phyloP scores from a whole-genome alignment of 37 sponge, comb jelly and placozoan species.

The Dysidea cf. avara region DNA sequence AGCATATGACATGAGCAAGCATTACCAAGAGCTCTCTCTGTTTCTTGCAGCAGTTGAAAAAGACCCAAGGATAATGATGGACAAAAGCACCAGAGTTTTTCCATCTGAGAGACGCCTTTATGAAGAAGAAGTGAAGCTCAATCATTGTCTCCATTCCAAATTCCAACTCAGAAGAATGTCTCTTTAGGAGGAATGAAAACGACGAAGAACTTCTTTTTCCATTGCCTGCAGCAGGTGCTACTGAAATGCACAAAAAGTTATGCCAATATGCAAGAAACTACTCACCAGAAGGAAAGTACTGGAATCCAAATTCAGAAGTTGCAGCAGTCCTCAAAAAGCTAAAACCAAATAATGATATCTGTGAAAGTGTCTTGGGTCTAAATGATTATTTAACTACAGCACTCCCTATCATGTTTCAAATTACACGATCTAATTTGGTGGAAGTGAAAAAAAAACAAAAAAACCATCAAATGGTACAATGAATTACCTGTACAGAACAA shows the following conservation, averaged over 20 bases:
- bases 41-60: slow-evolving; percentile 26
- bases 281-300: slow-evolving; percentile 45
- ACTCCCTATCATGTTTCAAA: slow-evolving; percentile 30
- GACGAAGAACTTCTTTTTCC: slow-evolving; percentile 6
- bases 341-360: slow-evolving; percentile 46
- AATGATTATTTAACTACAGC: slow-evolving; percentile 47
- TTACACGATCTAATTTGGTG: slow-evolving; percentile 36
- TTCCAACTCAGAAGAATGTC: not conserved
- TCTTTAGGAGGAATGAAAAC: slow-evolving; percentile 4
- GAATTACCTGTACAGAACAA: slow-evolving; percentile 23
- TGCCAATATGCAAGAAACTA: slow-evolving; percentile 33
- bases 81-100: slow-evolving; percentile 15
- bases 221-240: slow-evolving; percentile 15
- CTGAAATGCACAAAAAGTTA: slow-evolving; percentile 35
- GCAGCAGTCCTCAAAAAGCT: slow-evolving; percentile 17
- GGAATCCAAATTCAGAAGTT: slow-evolving; percentile 41
- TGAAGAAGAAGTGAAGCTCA: not conserved
- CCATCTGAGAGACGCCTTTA: slow-evolving; percentile 34
- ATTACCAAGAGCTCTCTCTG: slow-evolving; percentile 29
- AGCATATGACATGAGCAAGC: slow-evolving; percentile 38
- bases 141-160: slow-evolving; percentile 29
- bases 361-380: slow-evolving; percentile 49
- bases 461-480: slow-evolving; percentile 35
- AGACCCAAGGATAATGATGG: slow-evolving; percentile 3
- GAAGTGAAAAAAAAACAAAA: slow-evolving; percentile 43